Evolutionary conservation across 2,113 vertebrate species (phyloP).

Genomic region (Myotis brandtii): DNA sequence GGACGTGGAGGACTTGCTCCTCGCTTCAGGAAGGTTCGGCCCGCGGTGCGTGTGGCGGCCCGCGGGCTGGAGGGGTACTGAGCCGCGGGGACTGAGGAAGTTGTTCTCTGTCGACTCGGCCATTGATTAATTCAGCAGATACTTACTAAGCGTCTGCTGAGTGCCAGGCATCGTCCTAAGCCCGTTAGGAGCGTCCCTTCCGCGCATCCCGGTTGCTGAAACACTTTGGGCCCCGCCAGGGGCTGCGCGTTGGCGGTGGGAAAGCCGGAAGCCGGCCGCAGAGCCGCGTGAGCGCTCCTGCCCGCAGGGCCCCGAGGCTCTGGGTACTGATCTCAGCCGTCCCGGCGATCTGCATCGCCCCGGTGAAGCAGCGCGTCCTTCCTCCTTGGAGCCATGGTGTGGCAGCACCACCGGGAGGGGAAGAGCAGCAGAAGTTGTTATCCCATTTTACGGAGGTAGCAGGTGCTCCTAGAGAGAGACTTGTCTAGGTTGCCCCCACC

Average conservation of each 20-base stretch:
- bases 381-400: neutral
- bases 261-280: neutral
- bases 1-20: neutral
- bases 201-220: neutral
- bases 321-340: neutral
- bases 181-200: neutral
- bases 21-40: neutral
- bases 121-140: neutral
- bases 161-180: neutral
- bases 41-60: conserved; percentile 9
- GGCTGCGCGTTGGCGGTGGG: neutral
- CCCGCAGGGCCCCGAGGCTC: too few species aligned
- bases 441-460: neutral
- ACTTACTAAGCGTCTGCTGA: neutral
- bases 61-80: neutral
- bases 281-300: neutral
- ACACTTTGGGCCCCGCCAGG: neutral
- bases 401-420: neutral
- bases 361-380: neutral
- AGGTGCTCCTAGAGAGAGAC: neutral
- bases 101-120: neutral
- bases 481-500: neutral
- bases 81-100: neutral
- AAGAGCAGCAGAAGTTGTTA: neutral
- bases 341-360: neutral